These are phyloP conservation scores for Centropyge bicolor DNA, from an alignment of 2,797 vertebrate genomes.

Conservation along the genomic window DNA sequence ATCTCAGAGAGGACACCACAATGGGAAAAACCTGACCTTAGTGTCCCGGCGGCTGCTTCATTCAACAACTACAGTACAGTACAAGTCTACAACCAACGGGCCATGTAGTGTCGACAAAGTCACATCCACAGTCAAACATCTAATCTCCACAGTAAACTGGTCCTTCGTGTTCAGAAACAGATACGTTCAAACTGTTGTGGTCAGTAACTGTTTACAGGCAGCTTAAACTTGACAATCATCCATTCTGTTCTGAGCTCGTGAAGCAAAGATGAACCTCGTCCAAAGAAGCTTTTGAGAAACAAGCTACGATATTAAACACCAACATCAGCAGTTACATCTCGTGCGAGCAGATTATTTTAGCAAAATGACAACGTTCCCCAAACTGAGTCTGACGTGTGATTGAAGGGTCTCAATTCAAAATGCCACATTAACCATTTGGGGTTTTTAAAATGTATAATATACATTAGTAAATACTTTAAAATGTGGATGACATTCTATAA, in stretches of 20 bases:
- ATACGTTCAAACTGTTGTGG: not conserved
- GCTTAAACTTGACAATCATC: not conserved
- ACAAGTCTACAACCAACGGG: not conserved
- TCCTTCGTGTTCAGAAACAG: not conserved
- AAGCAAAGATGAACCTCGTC: not conserved
- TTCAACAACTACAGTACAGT: not conserved
- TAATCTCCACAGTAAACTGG: not conserved
- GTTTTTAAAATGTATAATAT: not conserved
- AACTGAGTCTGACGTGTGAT: not conserved
- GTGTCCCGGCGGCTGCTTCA: not conserved
- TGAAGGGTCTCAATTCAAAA: conserved; percentile 17
- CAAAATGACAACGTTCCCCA: not conserved
- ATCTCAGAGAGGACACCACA: not conserved
- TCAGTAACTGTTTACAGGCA: not conserved
- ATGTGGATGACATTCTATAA: not conserved
- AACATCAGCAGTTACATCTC: not conserved
- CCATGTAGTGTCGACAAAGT: not conserved
- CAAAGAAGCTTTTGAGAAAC: not conserved
- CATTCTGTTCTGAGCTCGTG: conserved; percentile 17
- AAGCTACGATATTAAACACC: not conserved
- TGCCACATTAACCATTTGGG: not conserved
- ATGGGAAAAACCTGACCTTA: not conserved
- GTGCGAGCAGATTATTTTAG: not conserved
- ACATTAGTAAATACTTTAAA: not conserved
- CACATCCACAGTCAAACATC: not conserved